These are phyloP conservation scores for Nezara viridula DNA, from an alignment of 2,888 invertebrate genomes.

Conservation along the genomic window DNA sequence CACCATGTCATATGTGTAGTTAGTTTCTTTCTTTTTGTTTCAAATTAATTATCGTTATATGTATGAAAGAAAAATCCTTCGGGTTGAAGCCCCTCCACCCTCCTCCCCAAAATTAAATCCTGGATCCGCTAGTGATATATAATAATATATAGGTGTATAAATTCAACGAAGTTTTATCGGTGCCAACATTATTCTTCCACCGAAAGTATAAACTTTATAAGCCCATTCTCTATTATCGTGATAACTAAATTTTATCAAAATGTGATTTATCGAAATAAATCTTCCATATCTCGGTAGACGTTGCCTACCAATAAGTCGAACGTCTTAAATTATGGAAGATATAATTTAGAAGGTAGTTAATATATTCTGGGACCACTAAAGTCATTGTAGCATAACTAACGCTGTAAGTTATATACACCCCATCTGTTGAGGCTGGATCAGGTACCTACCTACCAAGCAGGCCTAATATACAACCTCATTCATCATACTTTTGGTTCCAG, in stretches of 20 bases:
- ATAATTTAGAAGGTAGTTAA: constrained; percentile 3
- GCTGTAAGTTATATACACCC: neutral
- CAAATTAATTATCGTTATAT: too few relatives aligned
- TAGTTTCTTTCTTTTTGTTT: too few relatives aligned
- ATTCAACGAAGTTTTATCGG: too few relatives aligned
- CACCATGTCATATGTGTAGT: too few relatives aligned
- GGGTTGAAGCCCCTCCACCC: too few relatives aligned
- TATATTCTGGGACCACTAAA: neutral
- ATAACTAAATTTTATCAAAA: neutral
- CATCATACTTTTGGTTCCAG: neutral
- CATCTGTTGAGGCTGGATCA: neutral
- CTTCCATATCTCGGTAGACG: neutral
- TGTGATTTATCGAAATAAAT: neutral
- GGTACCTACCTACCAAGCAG: neutral
- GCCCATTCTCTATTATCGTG: neutral
- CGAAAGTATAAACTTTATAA: neutral
- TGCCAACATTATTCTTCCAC: neutral
- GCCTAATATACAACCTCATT: neutral
- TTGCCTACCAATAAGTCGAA: neutral
- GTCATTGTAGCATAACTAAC: constrained; percentile 30
- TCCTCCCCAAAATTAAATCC: too few relatives aligned
- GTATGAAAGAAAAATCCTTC: too few relatives aligned
- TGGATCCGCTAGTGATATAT: too few relatives aligned
- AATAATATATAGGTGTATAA: too few relatives aligned
- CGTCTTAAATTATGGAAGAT: neutral